A percentile compares a stretch with the other conserved stretches of the same genome.
These are phyloP conservation scores for Eupithecia pulchellata DNA, from an alignment of 2,888 invertebrate species.

Conservation along the genomic window DNA sequence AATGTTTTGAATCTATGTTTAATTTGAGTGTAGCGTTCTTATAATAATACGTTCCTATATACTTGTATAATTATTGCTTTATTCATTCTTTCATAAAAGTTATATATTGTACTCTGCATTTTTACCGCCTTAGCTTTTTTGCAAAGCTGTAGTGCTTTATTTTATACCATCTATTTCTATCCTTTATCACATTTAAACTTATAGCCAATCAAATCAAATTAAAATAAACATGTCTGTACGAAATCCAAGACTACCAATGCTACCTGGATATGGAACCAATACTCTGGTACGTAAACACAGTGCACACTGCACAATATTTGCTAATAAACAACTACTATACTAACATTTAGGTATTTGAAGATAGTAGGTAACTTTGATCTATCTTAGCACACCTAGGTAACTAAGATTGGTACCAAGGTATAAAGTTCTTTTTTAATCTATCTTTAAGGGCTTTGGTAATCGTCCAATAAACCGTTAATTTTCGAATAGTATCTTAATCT, in stretches of 20 bases:
- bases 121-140: neutral
- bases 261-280: slow-evolving; percentile 89
- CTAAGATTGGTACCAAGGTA: too few species aligned
- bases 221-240: slow-evolving; percentile 74
- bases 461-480: too few species aligned
- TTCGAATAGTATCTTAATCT: too few species aligned
- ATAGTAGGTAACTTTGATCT: too few species aligned
- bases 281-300: slow-evolving; percentile 85
- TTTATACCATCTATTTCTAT: neutral
- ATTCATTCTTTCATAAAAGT: neutral
- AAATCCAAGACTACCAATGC: slow-evolving; percentile 88
- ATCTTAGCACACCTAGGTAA: too few species aligned
- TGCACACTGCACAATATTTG: too few species aligned
- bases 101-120: neutral
- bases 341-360: too few species aligned
- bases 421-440: too few species aligned
- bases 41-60: neutral
- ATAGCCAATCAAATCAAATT: slow-evolving; percentile 4
- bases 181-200: neutral
- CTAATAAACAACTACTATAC: too few species aligned
- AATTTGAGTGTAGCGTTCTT: neutral
- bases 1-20: neutral
- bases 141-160: neutral
- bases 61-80: neutral
- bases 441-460: too few species aligned